Conservation (phyloP, 2,797 vertebrate genomes). For the Sebastes reedi region DNA sequence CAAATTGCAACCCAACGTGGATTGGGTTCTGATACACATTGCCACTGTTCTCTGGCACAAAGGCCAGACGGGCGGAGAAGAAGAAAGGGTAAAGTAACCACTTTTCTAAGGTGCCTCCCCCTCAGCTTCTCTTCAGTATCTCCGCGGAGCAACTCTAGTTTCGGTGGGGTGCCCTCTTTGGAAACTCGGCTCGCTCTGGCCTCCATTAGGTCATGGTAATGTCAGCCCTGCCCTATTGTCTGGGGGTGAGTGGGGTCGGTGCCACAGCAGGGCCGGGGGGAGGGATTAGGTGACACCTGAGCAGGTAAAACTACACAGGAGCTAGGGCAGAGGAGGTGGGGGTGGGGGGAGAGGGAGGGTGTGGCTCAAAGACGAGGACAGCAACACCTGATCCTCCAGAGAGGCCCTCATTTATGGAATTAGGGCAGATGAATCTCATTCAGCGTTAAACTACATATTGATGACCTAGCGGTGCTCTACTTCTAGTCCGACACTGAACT, state of each 20-base stretch:
- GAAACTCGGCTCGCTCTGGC: constrained; percentile 47
- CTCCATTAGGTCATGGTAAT: constrained; percentile 79
- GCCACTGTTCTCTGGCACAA: constrained; percentile 66
- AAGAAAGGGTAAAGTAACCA: constrained; percentile 62
- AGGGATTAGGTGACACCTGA: constrained; percentile 81
- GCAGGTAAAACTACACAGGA: constrained; percentile 79
- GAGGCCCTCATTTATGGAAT: constrained; percentile 68
- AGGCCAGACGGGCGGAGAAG: constrained; percentile 49
- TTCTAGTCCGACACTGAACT: not conserved
- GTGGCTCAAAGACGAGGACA: constrained; percentile 68
- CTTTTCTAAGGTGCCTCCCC: constrained; percentile 49
- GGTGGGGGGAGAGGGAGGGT: constrained; percentile 51
- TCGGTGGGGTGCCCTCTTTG: constrained; percentile 70
- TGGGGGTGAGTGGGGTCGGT: constrained; percentile 70
- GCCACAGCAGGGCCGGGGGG: constrained; percentile 67
- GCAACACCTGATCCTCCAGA: constrained; percentile 66
- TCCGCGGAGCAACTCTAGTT: constrained; percentile 64
- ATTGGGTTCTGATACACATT: constrained; percentile 71
- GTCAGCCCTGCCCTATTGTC: constrained; percentile 79
- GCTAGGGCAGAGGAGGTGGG: constrained; percentile 31
- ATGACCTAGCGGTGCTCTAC: not conserved
- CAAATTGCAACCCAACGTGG: constrained; percentile 53
- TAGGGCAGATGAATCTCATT: constrained; percentile 58
- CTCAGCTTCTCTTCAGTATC: constrained; percentile 43
- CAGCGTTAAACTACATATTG: not conserved